Base-by-base conservation (phyloP, 1,140 invertebrate species). In the Ephestia elutella region DNA sequence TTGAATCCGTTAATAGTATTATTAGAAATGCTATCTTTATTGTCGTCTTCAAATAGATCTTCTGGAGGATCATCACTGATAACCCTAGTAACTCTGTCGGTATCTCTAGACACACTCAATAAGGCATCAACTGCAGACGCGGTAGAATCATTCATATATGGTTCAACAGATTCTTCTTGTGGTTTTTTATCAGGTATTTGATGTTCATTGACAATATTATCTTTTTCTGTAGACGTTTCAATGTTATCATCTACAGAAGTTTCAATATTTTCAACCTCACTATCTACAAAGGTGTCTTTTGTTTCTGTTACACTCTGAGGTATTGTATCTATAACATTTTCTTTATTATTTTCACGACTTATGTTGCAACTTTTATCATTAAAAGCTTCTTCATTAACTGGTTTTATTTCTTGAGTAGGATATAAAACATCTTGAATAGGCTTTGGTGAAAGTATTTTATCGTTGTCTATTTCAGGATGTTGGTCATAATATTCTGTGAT, bases 21-120 rank as follows among this genome's bases (percentile, higher is more conserved):
- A 54, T 17, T 59, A 9, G 54, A 54, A 17, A 38, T 54, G 57
- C 59, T 74, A 30, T 81, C 75, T 59, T 70, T 80, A 63, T 75
- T 70, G 54, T 88, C 86, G 60, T 88, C 86, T 73, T 88, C 86
- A 70, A 88, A 88, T 59, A 88, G 72, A 63, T 86, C 80, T 72
- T 88, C 86, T 17, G 86, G 86, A 2, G 74, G 81, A 75, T 86
- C 85, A 15, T 80, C 73, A 63, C 83, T 85, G 51, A 88, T 75
- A 38, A 77, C 65, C 70, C 77, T 82, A n/a, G 86, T 81, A n/a
- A 88, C 82, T 61, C 75, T 73, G 62, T 88, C 85, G 56, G 80
- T 55, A 54, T 88, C 85, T 61, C 85, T 64, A 8, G 83, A 86
- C 5, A 88, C 85, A 65, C 80, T 86, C 30, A 88, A 60, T 57